A percentile compares a stretch with the other conserved stretches of the same genome.
phyloP scores from a whole-genome alignment of 2,797 vertebrate genomes.

The Moxostoma hubbsi region DNA sequence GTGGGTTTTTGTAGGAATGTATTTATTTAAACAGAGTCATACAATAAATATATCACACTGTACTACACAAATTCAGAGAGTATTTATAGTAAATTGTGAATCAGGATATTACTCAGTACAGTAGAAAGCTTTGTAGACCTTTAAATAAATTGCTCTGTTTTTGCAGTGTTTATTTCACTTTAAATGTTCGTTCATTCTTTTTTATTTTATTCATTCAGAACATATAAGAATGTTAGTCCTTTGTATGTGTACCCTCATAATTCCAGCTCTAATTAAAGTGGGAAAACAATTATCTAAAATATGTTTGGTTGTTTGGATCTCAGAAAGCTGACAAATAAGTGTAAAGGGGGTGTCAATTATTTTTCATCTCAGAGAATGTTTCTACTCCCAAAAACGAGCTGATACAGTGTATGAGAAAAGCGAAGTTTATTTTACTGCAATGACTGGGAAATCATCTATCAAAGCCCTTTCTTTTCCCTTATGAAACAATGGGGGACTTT shows the following conservation, averaged over 20 bases:
- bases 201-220: background rate
- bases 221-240: background rate
- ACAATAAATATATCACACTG: background rate
- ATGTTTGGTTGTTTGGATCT: background rate
- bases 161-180: background rate
- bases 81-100: no score
- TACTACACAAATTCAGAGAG: background rate
- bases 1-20: background rate
- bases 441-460: slow-evolving; percentile 2
- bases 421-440: background rate
- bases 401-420: background rate
- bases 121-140: background rate
- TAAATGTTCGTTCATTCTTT: background rate
- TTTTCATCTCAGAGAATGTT: slow-evolving; percentile 4
- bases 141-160: background rate
- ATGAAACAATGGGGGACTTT: slow-evolving; percentile 5
- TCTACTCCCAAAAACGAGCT: background rate
- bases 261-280: background rate
- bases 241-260: no score
- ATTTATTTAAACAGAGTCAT: background rate
- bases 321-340: background rate
- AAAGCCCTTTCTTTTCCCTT: background rate
- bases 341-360: background rate
- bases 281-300: background rate
- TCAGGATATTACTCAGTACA: background rate